Evolutionary conservation across 2,888 invertebrate genomes (phyloP).

Genomic region (Caenorhabditis plicata): DNA sequence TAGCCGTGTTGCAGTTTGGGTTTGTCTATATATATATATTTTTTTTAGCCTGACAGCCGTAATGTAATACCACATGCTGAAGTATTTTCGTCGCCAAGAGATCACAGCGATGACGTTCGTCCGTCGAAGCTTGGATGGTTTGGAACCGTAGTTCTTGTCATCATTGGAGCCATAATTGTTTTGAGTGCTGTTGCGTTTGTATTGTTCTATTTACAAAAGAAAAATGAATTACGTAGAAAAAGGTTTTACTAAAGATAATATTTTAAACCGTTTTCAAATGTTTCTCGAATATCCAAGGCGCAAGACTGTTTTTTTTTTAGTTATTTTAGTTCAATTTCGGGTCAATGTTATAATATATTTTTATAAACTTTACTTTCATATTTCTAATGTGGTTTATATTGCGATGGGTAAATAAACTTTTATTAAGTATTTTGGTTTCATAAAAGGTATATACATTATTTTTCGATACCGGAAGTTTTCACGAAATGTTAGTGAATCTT

Average conservation of each 20-base stretch:
- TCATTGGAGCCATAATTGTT: slow-evolving; percentile 80
- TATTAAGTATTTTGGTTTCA: background rate
- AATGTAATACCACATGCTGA: slow-evolving; percentile 36
- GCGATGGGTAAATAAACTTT: background rate
- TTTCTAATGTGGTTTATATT: slow-evolving; percentile 1
- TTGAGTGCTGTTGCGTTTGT: slow-evolving; percentile 83
- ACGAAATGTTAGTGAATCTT: no score
- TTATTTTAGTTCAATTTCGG: slow-evolving; percentile 3
- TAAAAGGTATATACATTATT: no score
- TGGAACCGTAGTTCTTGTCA: slow-evolving; percentile 79
- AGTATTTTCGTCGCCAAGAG: slow-evolving; percentile 74
- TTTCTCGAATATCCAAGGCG: slow-evolving; percentile 7
- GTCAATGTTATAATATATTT: background rate
- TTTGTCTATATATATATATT: background rate
- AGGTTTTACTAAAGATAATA: slow-evolving; percentile 77
- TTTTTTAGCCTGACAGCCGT: slow-evolving; percentile 29
- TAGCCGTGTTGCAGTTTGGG: no score
- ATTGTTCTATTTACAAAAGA: slow-evolving; percentile 89
- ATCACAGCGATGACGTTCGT: slow-evolving; percentile 84
- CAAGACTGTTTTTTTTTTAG: slow-evolving; percentile 3
- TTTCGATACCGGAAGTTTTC: no score
- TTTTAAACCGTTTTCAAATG: slow-evolving; percentile 1
- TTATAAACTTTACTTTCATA: slow-evolving; percentile 1
- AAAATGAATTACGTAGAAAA: slow-evolving; percentile 84
- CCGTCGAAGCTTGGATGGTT: slow-evolving; percentile 83